Evolutionary conservation across 2,888 invertebrate genomes (phyloP), one percentile per base, ranked within the genome.

Genomic region (Drosophila emarginata): DNA sequence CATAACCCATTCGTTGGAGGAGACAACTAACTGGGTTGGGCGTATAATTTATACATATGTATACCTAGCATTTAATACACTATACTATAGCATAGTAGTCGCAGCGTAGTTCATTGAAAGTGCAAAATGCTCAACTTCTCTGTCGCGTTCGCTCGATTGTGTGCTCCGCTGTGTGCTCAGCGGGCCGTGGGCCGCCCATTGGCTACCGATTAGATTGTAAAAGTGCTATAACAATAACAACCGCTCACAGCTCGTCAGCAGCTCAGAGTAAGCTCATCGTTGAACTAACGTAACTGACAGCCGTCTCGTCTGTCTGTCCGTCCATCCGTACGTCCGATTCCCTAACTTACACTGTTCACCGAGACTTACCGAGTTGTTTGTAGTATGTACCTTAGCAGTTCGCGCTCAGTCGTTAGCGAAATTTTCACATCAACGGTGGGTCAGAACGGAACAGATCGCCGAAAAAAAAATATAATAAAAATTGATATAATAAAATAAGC

Each of bases 401-500:
- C 61, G 57, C 39, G 18, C 78, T 78, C 72, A 85, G 86, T 77
- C 77, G 79, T 61, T 74, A 72, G 86, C 86, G 79, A 83, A 86
- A 70, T 78, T 75, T 72, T 69, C 72, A 83, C 72, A 78, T 67
- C 70, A 70, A 51, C 79, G 79, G 79, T 62, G 37, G 50, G 59
- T 45, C 51, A 50, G 59, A 62, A 28, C 52, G 15, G 21, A 57
- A 18, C 39, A 0, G 45, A 58, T 18, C 26, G 39, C 21, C 14
- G 32, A 64, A 58, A 64, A 52, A 7, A 28, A 57, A 37, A 15
- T 21, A 45, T 11, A 45, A 45, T 1, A 18, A 11, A 45, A 21
- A 45, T 45, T 45, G 3, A 45, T 21, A 45, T 45, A 21, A 21
- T 11, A 12, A 57, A 28, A 60, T 39, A 32, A n/a, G n/a, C 53